Percentiles rank a stretch among this genome's conserved stretches.
phyloP scores from a whole-genome alignment of 2,888 invertebrate species.

The Mimumesa dahlbomi region DNA sequence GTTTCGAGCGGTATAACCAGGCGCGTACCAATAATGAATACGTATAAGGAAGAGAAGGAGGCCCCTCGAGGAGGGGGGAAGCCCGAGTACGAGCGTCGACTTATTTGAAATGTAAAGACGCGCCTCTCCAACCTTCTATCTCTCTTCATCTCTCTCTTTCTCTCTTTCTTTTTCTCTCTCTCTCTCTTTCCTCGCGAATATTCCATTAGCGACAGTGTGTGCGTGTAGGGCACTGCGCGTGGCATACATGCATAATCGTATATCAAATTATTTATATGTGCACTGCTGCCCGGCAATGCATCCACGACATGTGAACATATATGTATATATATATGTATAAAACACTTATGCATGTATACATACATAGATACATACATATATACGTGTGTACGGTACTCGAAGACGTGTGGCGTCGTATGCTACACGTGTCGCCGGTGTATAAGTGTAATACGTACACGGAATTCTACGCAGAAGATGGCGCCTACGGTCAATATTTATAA shows the following conservation, averaged over 20 bases:
- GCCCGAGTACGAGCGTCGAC: slow-evolving; percentile 69
- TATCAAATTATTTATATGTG: slow-evolving; percentile 73
- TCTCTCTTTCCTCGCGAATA: slow-evolving; percentile 51
- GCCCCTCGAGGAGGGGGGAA: slow-evolving; percentile 37
- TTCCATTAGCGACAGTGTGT: slow-evolving; percentile 58
- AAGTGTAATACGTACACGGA: slow-evolving; percentile 15
- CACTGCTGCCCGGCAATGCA: slow-evolving; percentile 50
- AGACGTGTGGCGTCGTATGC: too few relatives aligned
- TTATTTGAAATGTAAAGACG: slow-evolving; percentile 79
- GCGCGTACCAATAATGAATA: slow-evolving; percentile 77
- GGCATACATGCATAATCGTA: slow-evolving; percentile 73
- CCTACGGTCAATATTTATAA: slow-evolving; percentile 38
- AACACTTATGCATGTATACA: too few relatives aligned
- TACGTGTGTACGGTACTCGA: too few relatives aligned
- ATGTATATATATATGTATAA: too few relatives aligned
- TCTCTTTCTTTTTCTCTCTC: slow-evolving; percentile 23
- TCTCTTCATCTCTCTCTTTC: slow-evolving; percentile 14
- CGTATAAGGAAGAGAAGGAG: slow-evolving; percentile 71
- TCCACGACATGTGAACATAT: too few relatives aligned
- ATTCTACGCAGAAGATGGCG: slow-evolving; percentile 34
- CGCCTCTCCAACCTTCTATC: slow-evolving; percentile 41
- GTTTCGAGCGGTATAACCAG: slow-evolving; percentile 71
- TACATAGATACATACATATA: too few relatives aligned
- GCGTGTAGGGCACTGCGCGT: slow-evolving; percentile 68
- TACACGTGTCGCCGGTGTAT: slow-evolving; percentile 19